Evolutionary conservation across 23 tunicate species (phyloP).

Genomic region (Ascidia mentula): DNA sequence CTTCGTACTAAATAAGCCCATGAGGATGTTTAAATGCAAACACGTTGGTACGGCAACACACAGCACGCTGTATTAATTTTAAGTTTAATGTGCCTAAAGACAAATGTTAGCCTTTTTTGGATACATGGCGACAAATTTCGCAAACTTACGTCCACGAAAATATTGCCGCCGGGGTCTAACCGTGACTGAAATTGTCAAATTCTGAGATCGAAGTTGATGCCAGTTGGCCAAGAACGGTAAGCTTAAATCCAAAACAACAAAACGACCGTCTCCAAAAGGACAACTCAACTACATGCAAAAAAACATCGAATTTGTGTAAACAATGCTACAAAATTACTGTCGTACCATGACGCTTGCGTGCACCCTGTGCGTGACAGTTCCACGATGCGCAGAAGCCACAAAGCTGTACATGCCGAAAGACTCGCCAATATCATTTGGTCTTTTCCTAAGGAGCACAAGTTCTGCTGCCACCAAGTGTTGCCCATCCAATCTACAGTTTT

Average conservation of each 20-base stretch:
- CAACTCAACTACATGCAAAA: background rate
- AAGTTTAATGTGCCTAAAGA: background rate
- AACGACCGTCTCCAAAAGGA: slow-evolving; percentile 2
- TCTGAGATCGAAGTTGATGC: background rate
- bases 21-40: background rate
- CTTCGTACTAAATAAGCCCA: background rate
- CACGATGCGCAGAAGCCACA: background rate
- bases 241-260: background rate
- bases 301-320: background rate
- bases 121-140: background rate
- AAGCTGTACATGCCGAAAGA: slow-evolving; percentile 23
- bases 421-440: slow-evolving; percentile 30
- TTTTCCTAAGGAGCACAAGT: background rate
- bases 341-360: background rate
- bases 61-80: background rate
- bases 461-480: slow-evolving; percentile 19
- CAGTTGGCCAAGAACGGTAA: background rate
- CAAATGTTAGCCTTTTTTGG: background rate
- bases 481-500: background rate
- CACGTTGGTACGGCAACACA: background rate
- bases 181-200: background rate
- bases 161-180: background rate
- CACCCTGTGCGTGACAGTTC: background rate
- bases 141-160: background rate
- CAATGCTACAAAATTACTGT: background rate